Evolutionary conservation across 2,888 invertebrate genomes (phyloP).

Genomic region (Scrobipalpa costella): DNA sequence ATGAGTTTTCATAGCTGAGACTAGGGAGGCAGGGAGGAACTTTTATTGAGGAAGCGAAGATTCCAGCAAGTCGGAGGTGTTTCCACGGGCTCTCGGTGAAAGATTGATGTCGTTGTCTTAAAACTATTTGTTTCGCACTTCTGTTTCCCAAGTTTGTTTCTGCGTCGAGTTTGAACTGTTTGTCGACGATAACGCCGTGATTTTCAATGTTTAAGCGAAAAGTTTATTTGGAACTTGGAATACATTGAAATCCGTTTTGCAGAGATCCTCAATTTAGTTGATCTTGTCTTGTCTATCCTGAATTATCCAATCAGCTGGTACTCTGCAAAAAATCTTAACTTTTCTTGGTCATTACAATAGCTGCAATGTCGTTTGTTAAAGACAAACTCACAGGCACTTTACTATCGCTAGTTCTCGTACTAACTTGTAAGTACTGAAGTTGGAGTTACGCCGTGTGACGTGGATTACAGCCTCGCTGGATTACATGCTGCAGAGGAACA

Average conservation of each 20-base stretch:
- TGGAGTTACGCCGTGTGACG: not conserved
- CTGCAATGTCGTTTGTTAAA: not conserved
- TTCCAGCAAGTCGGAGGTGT: not conserved
- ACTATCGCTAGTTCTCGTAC: not conserved
- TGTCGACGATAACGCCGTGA: too few relatives aligned
- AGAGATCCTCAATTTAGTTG: too few relatives aligned
- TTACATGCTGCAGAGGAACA: not conserved
- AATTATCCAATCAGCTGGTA: too few relatives aligned
- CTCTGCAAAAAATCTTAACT: too few relatives aligned
- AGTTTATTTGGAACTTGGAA: too few relatives aligned
- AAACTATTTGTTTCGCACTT: too few relatives aligned
- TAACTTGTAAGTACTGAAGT: conserved; percentile 2
- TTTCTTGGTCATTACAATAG: not conserved
- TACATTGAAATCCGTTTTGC: too few relatives aligned
- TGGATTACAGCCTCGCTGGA: conserved; percentile 2
- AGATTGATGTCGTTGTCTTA: not conserved
- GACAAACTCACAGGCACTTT: not conserved
- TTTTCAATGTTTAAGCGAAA: too few relatives aligned
- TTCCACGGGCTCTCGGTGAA: not conserved
- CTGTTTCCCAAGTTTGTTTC: not conserved
- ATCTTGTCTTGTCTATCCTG: too few relatives aligned
- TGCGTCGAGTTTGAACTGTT: not conserved
- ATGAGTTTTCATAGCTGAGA: conserved; percentile 27
- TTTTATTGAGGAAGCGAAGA: conserved; percentile 22
- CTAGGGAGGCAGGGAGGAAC: conserved; percentile 16